Evolutionary conservation across 2,797 vertebrate species (phyloP).

Genomic region (Molossus molossus): DNA sequence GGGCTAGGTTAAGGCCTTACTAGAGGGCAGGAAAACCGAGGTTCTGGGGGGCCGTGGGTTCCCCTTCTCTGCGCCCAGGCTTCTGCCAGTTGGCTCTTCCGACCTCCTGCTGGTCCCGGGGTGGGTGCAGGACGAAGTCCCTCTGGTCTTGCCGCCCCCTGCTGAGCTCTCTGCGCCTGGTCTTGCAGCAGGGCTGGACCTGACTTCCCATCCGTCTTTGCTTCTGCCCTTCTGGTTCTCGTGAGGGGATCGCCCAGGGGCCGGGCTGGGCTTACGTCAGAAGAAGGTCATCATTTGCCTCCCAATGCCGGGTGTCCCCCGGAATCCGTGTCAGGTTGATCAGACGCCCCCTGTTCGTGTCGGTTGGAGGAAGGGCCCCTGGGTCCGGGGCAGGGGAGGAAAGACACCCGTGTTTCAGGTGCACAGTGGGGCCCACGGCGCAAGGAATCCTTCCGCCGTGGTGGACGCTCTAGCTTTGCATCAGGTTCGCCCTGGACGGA

Average conservation of each 20-base stretch:
- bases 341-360: background rate
- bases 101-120: background rate
- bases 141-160: background rate
- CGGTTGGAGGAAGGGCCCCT: background rate
- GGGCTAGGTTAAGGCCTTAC: background rate
- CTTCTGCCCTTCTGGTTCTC: constrained; percentile 4
- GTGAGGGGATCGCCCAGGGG: background rate
- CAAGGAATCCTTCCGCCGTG: background rate
- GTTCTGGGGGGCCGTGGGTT: background rate
- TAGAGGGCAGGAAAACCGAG: background rate
- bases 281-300: background rate
- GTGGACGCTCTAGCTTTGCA: background rate
- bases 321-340: background rate
- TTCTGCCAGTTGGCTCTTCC: background rate
- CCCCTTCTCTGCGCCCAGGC: background rate
- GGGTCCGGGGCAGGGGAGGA: background rate
- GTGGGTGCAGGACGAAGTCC: background rate
- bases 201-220: background rate
- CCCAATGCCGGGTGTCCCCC: background rate
- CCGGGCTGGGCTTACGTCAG: background rate
- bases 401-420: background rate
- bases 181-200: background rate
- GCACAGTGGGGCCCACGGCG: background rate
- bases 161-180: background rate
- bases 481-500: background rate